Conservation (phyloP, 2,888 invertebrate genomes). For the Bellardia pandia region DNA sequence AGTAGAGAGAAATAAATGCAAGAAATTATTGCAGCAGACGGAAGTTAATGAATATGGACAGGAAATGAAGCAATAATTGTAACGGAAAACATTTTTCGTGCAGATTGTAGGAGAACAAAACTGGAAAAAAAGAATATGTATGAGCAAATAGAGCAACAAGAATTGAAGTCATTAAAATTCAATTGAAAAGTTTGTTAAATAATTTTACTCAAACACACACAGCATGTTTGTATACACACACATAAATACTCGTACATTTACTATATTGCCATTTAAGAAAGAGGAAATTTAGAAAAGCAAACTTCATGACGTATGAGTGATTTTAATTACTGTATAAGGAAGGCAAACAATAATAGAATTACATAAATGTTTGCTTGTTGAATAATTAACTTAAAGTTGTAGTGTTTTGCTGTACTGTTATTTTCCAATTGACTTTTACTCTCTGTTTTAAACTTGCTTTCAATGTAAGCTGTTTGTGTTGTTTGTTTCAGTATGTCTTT, state of each 20-base stretch:
- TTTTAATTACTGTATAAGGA: background rate
- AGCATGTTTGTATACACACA: background rate
- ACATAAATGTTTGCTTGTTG: background rate
- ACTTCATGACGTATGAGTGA: constrained; percentile 35
- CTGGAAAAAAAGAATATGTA: background rate
- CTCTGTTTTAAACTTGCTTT: background rate
- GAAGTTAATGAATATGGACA: constrained; percentile 72
- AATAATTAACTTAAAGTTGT: background rate
- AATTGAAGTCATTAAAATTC: constrained; percentile 64
- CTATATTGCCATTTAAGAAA: background rate
- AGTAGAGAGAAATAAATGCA: constrained; percentile 57
- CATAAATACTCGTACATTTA: background rate
- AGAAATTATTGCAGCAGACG: constrained; percentile 69
- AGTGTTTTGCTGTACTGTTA: background rate
- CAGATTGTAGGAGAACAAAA: constrained; percentile 23
- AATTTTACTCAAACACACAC: background rate
- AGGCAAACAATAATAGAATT: background rate
- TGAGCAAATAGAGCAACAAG: constrained; percentile 7
- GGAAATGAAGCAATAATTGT: constrained; percentile 73
- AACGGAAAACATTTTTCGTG: constrained; percentile 69
- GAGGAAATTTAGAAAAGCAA: constrained; percentile 13
- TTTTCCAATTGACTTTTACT: constrained; percentile 8
- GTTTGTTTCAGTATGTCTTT: background rate
- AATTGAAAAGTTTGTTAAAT: constrained; percentile 57
- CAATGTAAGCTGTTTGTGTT: background rate